Conservation (phyloP, 2,113 vertebrate species). For the Sapayoa aenigma region DNA sequence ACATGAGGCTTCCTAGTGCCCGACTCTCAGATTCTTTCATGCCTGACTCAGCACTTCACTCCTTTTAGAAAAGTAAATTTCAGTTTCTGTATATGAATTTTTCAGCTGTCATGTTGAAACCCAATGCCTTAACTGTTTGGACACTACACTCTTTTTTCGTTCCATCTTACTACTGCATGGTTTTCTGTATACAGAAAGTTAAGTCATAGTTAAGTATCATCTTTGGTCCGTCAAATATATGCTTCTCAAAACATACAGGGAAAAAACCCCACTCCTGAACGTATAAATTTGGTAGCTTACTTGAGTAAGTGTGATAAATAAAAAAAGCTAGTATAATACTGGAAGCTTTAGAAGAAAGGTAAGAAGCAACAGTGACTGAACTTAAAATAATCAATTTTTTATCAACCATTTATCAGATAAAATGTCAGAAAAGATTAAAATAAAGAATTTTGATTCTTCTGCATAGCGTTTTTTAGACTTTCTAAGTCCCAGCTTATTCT, state of each 20-base stretch:
- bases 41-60: background rate
- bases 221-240: background rate
- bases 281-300: background rate
- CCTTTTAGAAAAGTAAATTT: background rate
- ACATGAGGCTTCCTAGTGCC: background rate
- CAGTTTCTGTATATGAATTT: background rate
- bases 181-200: background rate
- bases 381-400: background rate
- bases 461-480: background rate
- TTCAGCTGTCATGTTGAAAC: background rate
- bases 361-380: background rate
- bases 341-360: background rate
- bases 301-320: background rate
- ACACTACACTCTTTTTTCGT: background rate
- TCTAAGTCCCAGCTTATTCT: background rate
- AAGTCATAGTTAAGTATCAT: background rate
- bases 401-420: slow-evolving; percentile 37
- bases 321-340: background rate
- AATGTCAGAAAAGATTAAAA: slow-evolving; percentile 66
- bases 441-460: slow-evolving; percentile 26
- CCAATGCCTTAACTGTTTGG: background rate
- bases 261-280: background rate
- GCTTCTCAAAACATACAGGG: background rate
- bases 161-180: background rate
- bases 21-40: background rate